Evolutionary conservation across 2,888 invertebrate genomes (phyloP), one percentile per base, ranked within the genome.

Genomic region (Xylota sylvarum): DNA sequence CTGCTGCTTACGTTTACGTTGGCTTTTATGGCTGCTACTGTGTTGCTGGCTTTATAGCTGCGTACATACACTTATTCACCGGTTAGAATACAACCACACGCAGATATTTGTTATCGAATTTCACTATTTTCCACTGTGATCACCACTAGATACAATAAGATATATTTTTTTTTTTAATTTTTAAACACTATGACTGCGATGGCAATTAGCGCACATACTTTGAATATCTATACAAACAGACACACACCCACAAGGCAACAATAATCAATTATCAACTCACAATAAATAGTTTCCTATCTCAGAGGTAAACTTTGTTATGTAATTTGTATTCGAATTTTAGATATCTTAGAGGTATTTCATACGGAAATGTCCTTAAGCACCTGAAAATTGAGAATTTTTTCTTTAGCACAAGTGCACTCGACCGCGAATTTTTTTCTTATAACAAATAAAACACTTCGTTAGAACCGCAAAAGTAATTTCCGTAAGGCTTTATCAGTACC

Each of bases 271-370:
- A 58, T 67, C 12, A 67, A 62, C 52, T 79, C 79, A 74, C 79
- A 55, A 50, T 50, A 30, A 67, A 48, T 32, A 50, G 52, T 67
- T 78, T 83, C 65, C 82, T 50, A 60, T 65, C 62, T 50, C 27
- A 27, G 52, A 37, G 78, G 78, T 35, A 78, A 73, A 74, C 69
- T 74, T 35, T 52, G 64, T 79, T 84, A 74, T 79, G 78, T 73
- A 78, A 78, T 67, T 64, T 55, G 37, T 69, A 23, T 55, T 48
- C 23, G 14, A 23, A 30, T 40, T 37, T 60, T 30, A 40, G 40
- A 62, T 32, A 67, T 23, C 72, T 70, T 58, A 50, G 6, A 67
- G 50, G 64, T 58, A 73, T 48, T 62, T 79, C 50, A 69, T 55
- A 19, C n/a, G 30, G n/a, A 65, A 80, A 70, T 48, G 70, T 78